These are phyloP conservation scores for Spisula solida DNA, from an alignment of 2,888 invertebrate species.

Conservation along the genomic window DNA sequence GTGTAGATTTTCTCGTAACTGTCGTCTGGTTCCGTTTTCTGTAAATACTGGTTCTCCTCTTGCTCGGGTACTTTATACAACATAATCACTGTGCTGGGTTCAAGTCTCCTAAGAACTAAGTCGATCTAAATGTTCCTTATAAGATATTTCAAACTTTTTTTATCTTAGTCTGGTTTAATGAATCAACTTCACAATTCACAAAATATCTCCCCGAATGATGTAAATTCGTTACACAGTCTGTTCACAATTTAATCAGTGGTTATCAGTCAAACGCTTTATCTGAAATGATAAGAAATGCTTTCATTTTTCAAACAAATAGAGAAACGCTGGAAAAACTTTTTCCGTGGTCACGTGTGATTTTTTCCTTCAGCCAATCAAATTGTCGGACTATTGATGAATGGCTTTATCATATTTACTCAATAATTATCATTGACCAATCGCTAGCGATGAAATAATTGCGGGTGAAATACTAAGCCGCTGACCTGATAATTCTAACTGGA, in stretches of 20 bases:
- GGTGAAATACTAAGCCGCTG: too few species aligned
- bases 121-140: not conserved
- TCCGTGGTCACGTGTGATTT: not conserved
- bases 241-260: not conserved
- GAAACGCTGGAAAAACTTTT: not conserved
- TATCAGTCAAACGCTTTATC: conserved; percentile 46
- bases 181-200: not conserved
- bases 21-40: conserved; percentile 59
- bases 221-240: not conserved
- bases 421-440: not conserved
- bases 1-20: conserved; percentile 61
- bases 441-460: too few species aligned
- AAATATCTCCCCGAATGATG: not conserved
- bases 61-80: conserved; percentile 64
- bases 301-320: conserved; percentile 21
- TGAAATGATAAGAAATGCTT: conserved; percentile 52
- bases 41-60: conserved; percentile 53
- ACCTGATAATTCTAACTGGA: too few species aligned
- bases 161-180: not conserved
- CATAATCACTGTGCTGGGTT: conserved; percentile 58
- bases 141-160: not conserved
- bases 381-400: not conserved
- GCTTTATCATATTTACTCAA: conserved; percentile 4
- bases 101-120: not conserved
- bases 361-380: not conserved